Percentiles rank a stretch among this genome's conserved stretches.
These are phyloP conservation scores for Cordilura impudica DNA, from an alignment of 2,888 invertebrate species.

Conservation along the genomic window DNA sequence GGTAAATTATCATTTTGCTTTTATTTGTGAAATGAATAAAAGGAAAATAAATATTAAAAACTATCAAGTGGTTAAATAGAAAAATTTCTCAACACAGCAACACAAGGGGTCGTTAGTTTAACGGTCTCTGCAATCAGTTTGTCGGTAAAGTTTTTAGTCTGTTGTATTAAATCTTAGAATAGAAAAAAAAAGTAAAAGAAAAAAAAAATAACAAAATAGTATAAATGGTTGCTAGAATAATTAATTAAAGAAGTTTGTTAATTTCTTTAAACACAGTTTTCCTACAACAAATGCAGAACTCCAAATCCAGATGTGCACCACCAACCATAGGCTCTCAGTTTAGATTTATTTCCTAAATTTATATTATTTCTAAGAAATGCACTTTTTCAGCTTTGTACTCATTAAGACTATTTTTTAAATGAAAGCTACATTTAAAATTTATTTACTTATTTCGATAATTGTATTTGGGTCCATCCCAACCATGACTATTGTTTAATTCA, in stretches of 20 bases:
- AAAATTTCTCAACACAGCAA: neutral
- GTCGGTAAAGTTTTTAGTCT: conserved; percentile 36
- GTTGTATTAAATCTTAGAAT: conserved; percentile 11
- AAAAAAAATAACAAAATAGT: neutral
- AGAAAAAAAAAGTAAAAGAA: neutral
- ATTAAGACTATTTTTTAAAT: too few relatives aligned
- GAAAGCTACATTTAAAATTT: too few relatives aligned
- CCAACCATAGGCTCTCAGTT: too few relatives aligned
- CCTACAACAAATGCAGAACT: too few relatives aligned
- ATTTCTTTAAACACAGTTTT: too few relatives aligned
- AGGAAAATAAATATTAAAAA: neutral
- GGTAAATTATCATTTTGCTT: conserved; percentile 34
- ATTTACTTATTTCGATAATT: too few relatives aligned
- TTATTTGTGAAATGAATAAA: neutral
- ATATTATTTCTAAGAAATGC: too few relatives aligned
- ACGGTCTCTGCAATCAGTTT: conserved; percentile 48
- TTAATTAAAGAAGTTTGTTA: conserved; percentile 14
- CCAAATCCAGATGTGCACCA: too few relatives aligned
- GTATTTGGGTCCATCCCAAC: too few relatives aligned
- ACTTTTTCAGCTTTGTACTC: too few relatives aligned
- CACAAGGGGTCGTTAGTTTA: conserved; percentile 49
- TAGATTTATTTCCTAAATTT: too few relatives aligned
- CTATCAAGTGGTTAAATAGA: conserved; percentile 27
- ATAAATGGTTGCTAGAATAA: conserved; percentile 1
- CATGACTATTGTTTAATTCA: too few relatives aligned